phyloP scores from a whole-genome alignment of 2,888 invertebrate genomes.

The Alloplasta piceator region DNA sequence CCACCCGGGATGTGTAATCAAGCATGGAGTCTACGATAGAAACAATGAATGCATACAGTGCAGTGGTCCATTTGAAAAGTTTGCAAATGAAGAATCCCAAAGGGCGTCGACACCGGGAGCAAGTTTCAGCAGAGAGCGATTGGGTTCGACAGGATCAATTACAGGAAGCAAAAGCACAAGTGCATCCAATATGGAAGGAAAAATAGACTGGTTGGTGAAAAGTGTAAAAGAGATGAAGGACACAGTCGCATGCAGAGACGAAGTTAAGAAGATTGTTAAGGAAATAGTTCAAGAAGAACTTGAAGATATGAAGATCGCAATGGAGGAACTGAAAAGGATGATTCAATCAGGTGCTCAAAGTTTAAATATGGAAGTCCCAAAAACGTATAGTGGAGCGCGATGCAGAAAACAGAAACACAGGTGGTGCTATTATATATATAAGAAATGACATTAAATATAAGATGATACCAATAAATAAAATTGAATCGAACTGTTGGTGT shows the following conservation, averaged over 20 bases:
- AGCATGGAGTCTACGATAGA: constrained; percentile 21
- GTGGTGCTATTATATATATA: no score
- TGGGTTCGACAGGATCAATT: constrained; percentile 13
- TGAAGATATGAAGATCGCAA: constrained; percentile 35
- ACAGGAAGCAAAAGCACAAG: not conserved
- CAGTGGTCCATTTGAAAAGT: constrained; percentile 16
- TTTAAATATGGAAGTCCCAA: constrained; percentile 2
- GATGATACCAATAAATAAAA: no score
- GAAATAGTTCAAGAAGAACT: constrained; percentile 49
- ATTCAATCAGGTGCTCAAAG: not conserved
- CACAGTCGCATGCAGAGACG: constrained; percentile 20
- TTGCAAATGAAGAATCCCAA: constrained; percentile 21
- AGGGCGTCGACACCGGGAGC: not conserved
- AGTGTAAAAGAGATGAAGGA: constrained; percentile 37
- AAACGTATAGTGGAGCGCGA: constrained; percentile 31
- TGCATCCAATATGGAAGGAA: constrained; percentile 1
- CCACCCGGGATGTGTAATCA: constrained; percentile 38
- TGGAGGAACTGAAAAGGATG: constrained; percentile 41
- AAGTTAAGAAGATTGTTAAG: constrained; percentile 36
- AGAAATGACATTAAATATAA: no score
- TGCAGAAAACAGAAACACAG: no score
- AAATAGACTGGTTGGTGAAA: constrained; percentile 42
- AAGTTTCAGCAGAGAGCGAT: constrained; percentile 14
- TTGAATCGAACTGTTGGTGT: no score
- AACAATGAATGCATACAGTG: constrained; percentile 27